Conservation (phyloP, 2,888 invertebrate genomes). For the Drosophila phalerata region DNA sequence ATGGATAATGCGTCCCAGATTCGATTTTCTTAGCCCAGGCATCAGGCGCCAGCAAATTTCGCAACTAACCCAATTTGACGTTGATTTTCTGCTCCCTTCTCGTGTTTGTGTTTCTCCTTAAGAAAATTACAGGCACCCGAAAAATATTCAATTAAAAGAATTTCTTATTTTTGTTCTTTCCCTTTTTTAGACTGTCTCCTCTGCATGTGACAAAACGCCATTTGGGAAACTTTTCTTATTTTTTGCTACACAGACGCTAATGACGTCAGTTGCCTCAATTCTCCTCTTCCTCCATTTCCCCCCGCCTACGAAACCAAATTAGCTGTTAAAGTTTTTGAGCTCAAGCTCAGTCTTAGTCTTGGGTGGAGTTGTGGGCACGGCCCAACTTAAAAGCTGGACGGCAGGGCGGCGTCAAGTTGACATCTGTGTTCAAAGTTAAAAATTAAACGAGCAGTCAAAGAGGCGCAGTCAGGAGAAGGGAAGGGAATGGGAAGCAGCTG, state of each 20-base stretch:
- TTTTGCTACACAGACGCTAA: constrained; percentile 57
- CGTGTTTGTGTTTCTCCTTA: constrained; percentile 45
- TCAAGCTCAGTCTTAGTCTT: constrained; percentile 1
- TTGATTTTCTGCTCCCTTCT: constrained; percentile 54
- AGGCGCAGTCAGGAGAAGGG: constrained; percentile 8
- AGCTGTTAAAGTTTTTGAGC: constrained; percentile 52
- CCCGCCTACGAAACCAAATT: constrained; percentile 60
- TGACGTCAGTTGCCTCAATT: constrained; percentile 69
- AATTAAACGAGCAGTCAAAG: constrained; percentile 64
- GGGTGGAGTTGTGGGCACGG: constrained; percentile 21
- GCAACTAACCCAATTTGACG: constrained; percentile 71
- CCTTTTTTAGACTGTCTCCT: constrained; percentile 15
- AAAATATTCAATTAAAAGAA: constrained; percentile 78
- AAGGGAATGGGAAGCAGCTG: constrained; percentile 7
- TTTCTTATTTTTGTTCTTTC: constrained; percentile 31
- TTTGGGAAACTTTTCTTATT: constrained; percentile 60
- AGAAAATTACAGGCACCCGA: constrained; percentile 52
- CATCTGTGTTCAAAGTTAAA: constrained; percentile 80
- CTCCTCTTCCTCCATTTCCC: constrained; percentile 6
- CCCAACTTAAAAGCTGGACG: constrained; percentile 31
- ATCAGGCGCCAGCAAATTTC: constrained; percentile 50
- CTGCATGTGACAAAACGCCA: constrained; percentile 77
- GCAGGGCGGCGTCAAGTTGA: constrained; percentile 55
- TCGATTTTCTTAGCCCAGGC: constrained; percentile 66
- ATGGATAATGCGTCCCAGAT: constrained; percentile 56